These are phyloP conservation scores for Steinernema khuongi DNA, from an alignment of 1,140 invertebrate genomes.

Conservation along the genomic window DNA sequence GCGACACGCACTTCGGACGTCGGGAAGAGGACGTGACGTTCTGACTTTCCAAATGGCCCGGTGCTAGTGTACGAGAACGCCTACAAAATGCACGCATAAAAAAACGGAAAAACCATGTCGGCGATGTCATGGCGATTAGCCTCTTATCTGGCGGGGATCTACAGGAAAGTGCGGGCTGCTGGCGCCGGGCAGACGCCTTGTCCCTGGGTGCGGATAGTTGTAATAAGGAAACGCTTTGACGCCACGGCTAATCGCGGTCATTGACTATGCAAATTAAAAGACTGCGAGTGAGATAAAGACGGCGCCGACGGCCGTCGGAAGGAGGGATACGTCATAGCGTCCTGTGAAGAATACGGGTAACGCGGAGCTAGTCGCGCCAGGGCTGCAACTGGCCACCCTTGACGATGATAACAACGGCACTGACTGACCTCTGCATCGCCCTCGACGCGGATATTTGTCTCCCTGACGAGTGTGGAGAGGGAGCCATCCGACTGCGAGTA, in stretches of 20 bases:
- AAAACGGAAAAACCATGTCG: neutral
- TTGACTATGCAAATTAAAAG: slow-evolving; percentile 16
- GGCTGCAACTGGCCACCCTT: neutral
- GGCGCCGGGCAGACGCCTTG: neutral
- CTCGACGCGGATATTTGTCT: neutral
- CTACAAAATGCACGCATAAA: neutral
- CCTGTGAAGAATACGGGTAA: no score
- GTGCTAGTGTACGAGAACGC: neutral
- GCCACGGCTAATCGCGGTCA: neutral
- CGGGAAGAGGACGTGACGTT: neutral
- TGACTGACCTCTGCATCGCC: neutral
- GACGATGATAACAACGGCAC: neutral
- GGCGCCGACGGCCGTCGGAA: neutral
- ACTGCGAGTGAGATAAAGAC: neutral
- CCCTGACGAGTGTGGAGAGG: neutral
- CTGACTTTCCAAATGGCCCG: neutral
- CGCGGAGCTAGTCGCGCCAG: neutral
- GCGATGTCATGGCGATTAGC: neutral
- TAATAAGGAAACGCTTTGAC: neutral
- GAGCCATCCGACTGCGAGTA: neutral
- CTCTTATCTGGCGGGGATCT: neutral
- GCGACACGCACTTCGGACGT: no score
- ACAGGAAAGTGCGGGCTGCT: neutral
- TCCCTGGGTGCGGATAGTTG: neutral
- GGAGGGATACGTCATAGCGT: no score